phyloP scores from a whole-genome alignment of 2,113 vertebrate genomes.

The Nymphicus hollandicus region DNA sequence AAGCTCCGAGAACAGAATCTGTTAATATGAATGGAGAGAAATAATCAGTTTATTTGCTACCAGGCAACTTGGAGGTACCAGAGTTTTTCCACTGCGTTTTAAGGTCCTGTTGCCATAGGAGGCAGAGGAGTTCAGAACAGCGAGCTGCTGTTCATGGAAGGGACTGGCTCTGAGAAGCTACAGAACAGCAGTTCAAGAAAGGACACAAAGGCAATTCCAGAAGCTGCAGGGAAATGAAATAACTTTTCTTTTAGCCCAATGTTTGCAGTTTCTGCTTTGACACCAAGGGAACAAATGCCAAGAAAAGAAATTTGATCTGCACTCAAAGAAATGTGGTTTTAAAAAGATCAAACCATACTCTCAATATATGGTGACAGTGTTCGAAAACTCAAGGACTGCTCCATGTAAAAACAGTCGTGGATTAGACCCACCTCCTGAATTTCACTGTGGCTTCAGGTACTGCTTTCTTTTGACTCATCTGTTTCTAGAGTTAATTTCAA shows the following conservation, averaged over 20 bases:
- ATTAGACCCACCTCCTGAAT: not conserved
- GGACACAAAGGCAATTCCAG: constrained; percentile 3
- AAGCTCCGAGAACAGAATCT: not conserved
- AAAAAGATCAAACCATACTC: not conserved
- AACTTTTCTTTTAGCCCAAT: not conserved
- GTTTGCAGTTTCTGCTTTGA: constrained; percentile 3
- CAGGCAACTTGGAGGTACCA: not conserved
- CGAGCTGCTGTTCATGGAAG: not conserved
- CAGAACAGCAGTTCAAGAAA: not conserved
- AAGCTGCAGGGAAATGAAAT: not conserved
- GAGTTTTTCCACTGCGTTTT: not conserved
- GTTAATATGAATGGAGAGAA: not conserved
- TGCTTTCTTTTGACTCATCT: not conserved
- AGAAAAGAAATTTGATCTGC: not conserved
- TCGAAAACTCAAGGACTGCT: not conserved
- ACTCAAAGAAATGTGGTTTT: not conserved
- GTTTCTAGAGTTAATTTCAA: not conserved
- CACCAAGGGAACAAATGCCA: not conserved
- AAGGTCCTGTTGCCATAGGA: not conserved
- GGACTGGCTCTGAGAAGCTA: not conserved
- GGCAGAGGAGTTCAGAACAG: not conserved
- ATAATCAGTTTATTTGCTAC: not conserved
- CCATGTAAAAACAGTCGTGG: not conserved
- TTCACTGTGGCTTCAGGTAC: not conserved
- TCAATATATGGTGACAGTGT: not conserved